Percentiles rank a stretch among this genome's conserved stretches.
These are phyloP conservation scores for Drosophila melanogaster DNA, from an alignment of 1,140 invertebrate genomes.

Conservation along the genomic window Release_6_plus_ISO1_MT NT_033777.3:19062501-19063000, in stretches of 20 bases:
- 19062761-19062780: no score
- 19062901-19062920: slow-evolving; percentile 16
- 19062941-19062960: slow-evolving; percentile 26
- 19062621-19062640: slow-evolving; percentile 29
- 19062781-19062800: no score
- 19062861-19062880: neutral
- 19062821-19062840: no score
- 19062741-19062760: no score
- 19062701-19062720: neutral
- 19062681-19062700: slow-evolving; percentile 30
- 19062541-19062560: slow-evolving; percentile 37
- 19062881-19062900: neutral
- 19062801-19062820: no score
- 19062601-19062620: slow-evolving; percentile 51
- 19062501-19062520: slow-evolving; percentile 38
- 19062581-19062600: slow-evolving; percentile 41
- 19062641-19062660: slow-evolving; percentile 16
- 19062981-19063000: slow-evolving; percentile 40
- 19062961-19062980: slow-evolving; percentile 13
- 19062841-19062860: no score
- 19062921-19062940: slow-evolving; percentile 33
- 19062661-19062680: slow-evolving; percentile 19
- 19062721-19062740: neutral
- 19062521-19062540: slow-evolving; percentile 58
- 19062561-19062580: slow-evolving; percentile 32